Conservation (phyloP, 2,113 vertebrate species). For the Lynx canadensis region DNA sequence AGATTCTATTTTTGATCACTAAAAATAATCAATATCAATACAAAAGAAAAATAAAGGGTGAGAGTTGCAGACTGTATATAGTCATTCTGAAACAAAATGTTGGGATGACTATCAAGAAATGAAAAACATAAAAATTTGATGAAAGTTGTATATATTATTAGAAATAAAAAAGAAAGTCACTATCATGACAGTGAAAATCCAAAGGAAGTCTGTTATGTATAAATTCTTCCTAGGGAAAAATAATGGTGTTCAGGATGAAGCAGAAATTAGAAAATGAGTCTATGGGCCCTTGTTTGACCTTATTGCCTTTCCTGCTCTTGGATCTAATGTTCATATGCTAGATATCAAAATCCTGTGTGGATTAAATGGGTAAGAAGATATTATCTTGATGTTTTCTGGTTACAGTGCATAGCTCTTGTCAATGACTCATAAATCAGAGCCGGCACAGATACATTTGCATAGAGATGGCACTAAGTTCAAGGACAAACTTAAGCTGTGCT, state of each 20-base stretch:
- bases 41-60: not conserved
- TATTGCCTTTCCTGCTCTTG: slow-evolving; percentile 53
- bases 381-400: slow-evolving; percentile 68
- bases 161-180: slow-evolving; percentile 43
- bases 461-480: slow-evolving; percentile 76
- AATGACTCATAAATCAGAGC: slow-evolving; percentile 76
- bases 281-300: slow-evolving; percentile 36
- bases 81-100: not conserved
- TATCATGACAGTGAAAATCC: slow-evolving; percentile 51
- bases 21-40: not conserved
- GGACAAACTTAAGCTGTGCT: slow-evolving; percentile 69
- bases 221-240: slow-evolving; percentile 67
- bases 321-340: slow-evolving; percentile 64
- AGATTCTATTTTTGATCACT: not conserved
- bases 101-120: not conserved
- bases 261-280: slow-evolving; percentile 35
- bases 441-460: slow-evolving; percentile 76
- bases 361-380: slow-evolving; percentile 69
- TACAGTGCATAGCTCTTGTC: slow-evolving; percentile 62
- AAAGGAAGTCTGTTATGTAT: not conserved
- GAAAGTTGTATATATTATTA: not conserved
- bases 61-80: not conserved
- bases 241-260: not conserved
- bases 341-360: slow-evolving; percentile 34
- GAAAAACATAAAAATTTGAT: not conserved